Evolutionary conservation across 2,113 vertebrate genomes (phyloP).

Genomic region (Tachysurus fulvidraco): DNA sequence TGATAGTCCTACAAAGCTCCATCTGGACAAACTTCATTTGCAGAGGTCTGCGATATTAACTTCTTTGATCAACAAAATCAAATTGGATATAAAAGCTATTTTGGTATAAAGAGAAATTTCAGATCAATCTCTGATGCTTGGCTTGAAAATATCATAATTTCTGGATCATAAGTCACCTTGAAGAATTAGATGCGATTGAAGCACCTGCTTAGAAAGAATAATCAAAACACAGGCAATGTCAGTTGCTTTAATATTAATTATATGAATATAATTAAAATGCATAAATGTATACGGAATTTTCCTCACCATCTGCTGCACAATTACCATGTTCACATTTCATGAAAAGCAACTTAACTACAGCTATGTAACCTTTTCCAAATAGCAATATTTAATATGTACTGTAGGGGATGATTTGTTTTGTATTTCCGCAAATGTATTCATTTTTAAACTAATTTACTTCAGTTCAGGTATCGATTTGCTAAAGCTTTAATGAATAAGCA

Average conservation of each 20-base stretch:
- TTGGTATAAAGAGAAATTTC: not conserved
- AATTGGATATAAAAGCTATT: not conserved
- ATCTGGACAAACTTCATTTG: slow-evolving; percentile 14
- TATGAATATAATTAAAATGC: not conserved
- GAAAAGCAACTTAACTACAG: not conserved
- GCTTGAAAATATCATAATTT: not conserved
- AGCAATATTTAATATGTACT: not conserved
- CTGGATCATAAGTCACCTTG: not conserved
- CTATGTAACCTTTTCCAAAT: not conserved
- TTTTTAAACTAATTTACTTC: not conserved
- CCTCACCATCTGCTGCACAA: not conserved
- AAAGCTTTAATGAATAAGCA: not conserved
- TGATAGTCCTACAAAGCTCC: not conserved
- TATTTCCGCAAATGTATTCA: not conserved
- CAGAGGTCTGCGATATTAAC: not conserved
- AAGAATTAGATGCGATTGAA: not conserved
- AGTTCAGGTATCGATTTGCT: not conserved
- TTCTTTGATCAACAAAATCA: not conserved
- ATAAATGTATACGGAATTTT: not conserved
- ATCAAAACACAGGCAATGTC: not conserved
- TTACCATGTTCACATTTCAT: slow-evolving; percentile 8
- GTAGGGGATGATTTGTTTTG: not conserved
- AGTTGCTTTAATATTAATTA: not conserved
- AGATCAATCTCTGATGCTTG: not conserved
- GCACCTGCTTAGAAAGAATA: not conserved